Evolutionary conservation across 1,140 invertebrate genomes (phyloP).

Genomic region (Pollicipes pollicipes): DNA sequence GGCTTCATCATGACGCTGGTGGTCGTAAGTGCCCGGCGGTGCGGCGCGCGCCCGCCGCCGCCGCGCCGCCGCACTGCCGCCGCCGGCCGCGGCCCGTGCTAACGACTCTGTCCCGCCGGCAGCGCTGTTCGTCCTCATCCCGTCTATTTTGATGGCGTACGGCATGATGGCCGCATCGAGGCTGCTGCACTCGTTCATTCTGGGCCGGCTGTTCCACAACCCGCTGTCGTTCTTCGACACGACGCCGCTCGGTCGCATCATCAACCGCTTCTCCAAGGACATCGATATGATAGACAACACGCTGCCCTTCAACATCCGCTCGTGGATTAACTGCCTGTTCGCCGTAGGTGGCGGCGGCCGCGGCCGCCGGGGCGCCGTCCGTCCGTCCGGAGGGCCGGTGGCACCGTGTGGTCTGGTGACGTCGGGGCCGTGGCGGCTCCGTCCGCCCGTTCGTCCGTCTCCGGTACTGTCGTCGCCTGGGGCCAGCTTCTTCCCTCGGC

Average conservation of each 20-base stretch:
- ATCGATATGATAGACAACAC: constrained; percentile 22
- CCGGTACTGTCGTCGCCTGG: no score
- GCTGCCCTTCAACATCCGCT: constrained; percentile 25
- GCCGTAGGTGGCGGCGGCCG: constrained; percentile 16
- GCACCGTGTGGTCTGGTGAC: no score
- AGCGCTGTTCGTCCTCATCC: not conserved
- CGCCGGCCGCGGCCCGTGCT: no score
- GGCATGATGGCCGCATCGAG: constrained; percentile 13
- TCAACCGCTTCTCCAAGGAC: constrained; percentile 18
- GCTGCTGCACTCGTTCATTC: constrained; percentile 22
- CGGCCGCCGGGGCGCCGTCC: not conserved
- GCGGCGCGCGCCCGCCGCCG: no score
- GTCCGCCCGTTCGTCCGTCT: no score
- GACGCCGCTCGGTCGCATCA: constrained; percentile 16
- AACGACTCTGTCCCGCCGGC: no score
- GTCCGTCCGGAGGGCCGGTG: no score
- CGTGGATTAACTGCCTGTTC: constrained; percentile 24
- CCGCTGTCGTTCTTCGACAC: not conserved
- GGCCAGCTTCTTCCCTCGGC: no score
- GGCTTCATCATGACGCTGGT: constrained; percentile 23
- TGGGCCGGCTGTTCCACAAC: constrained; percentile 25
- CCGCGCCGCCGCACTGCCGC: no score
- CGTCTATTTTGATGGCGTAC: not conserved
- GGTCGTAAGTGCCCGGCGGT: not conserved
- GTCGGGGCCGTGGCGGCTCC: no score